Evolutionary conservation across 1,140 invertebrate genomes (phyloP).

Genomic region (Oncopodura yosiiana): DNA sequence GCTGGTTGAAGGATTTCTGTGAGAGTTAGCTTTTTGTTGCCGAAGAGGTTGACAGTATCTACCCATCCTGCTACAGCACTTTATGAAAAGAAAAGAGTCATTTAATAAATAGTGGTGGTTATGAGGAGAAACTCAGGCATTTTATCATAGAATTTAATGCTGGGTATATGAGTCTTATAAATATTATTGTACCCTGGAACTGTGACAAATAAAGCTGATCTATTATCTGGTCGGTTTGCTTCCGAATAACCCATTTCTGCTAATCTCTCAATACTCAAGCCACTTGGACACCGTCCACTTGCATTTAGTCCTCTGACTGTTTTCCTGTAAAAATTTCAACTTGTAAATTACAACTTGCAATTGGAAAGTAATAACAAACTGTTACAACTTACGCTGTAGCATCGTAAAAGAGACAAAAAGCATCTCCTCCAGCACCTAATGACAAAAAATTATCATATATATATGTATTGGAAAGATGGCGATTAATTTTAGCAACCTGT

Average conservation of each 20-base stretch:
- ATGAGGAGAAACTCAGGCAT: no score
- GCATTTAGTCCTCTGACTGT: conserved; percentile 25
- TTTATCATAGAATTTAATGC: no score
- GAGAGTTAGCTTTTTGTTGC: conserved; percentile 30
- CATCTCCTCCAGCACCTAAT: conserved; percentile 41
- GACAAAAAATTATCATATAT: no score
- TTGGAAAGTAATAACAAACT: no score
- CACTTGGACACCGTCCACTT: conserved; percentile 23
- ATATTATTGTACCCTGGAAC: conserved; percentile 27
- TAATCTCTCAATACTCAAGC: conserved; percentile 10
- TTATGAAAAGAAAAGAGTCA: neutral
- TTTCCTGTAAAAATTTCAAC: no score
- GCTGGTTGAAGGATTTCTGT: conserved; percentile 37
- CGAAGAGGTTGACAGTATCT: conserved; percentile 28
- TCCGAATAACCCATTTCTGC: conserved; percentile 23
- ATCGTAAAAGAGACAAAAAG: conserved; percentile 42
- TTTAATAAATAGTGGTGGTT: no score
- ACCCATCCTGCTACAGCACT: conserved; percentile 29
- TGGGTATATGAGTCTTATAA: neutral
- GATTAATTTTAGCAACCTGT: conserved; percentile 38
- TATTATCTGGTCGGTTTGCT: conserved; percentile 18
- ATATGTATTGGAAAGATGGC: no score
- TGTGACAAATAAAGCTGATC: conserved; percentile 26
- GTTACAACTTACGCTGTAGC: no score
- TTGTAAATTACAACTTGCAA: no score